Conservation (phyloP, 2,888 invertebrate species). For the Trichopria drosophilae region DNA sequence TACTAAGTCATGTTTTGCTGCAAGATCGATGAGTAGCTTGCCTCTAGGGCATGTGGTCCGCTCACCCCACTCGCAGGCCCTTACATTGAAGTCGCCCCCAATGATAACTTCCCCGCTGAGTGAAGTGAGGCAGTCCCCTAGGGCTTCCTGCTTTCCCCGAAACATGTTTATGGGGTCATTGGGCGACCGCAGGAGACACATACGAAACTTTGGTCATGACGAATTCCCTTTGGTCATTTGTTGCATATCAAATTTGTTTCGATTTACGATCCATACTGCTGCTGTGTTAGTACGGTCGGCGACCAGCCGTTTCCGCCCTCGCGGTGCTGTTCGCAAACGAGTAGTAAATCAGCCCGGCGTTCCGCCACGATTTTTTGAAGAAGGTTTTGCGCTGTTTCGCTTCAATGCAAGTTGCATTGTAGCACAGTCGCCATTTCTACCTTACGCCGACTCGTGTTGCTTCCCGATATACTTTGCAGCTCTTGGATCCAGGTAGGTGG, state of each 20-base stretch:
- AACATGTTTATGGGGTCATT: not conserved
- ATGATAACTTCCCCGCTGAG: not conserved
- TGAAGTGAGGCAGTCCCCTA: not conserved
- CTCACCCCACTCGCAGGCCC: not conserved
- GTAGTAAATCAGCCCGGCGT: not conserved
- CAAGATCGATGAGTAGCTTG: not conserved
- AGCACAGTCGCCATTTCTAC: not conserved
- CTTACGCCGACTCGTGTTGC: not conserved
- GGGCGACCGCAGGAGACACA: not conserved
- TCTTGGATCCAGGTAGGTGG: not conserved
- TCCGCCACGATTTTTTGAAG: not conserved
- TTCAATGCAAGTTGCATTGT: not conserved
- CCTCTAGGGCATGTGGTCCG: not conserved
- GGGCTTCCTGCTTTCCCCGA: not conserved
- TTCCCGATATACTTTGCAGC: not conserved
- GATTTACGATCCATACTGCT: not conserved
- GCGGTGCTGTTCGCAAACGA: not conserved
- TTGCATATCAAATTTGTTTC: not conserved
- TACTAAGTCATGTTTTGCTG: conserved; percentile 3
- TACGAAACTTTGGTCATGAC: no score
- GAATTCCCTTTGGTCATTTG: not conserved
- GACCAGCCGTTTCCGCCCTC: not conserved
- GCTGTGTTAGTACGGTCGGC: not conserved
- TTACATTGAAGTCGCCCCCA: not conserved
- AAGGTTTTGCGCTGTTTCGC: not conserved